Evolutionary conservation across 2,113 vertebrate species (phyloP).

Genomic region (Urocitellus parryii): DNA sequence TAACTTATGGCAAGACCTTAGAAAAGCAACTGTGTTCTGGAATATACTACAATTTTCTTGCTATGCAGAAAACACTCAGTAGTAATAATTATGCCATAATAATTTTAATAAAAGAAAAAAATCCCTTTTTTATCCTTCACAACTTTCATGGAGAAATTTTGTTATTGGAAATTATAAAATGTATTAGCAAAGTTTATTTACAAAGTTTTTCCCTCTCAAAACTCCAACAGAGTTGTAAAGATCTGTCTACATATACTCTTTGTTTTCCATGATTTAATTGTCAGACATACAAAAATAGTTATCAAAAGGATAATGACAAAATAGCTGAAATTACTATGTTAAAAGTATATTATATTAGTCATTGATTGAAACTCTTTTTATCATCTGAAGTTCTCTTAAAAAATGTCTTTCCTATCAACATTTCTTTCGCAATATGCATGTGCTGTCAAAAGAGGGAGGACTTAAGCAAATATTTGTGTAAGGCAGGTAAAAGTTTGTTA

Average conservation of each 20-base stretch:
- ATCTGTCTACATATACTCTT: not conserved
- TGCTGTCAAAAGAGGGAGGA: not conserved
- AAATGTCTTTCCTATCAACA: not conserved
- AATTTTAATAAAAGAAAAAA: conserved; percentile 31
- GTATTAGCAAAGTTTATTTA: not conserved
- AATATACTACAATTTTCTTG: not conserved
- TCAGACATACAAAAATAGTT: not conserved
- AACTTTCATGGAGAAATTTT: not conserved
- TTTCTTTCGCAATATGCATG: not conserved
- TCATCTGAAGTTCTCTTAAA: not conserved
- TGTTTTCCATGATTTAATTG: not conserved
- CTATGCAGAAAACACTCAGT: not conserved
- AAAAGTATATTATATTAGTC: not conserved
- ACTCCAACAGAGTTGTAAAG: not conserved
- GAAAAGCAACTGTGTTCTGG: not conserved
- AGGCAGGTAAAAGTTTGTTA: not conserved
- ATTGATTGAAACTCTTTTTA: not conserved
- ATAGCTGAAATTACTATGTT: not conserved
- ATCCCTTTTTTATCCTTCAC: not conserved
- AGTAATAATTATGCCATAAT: not conserved
- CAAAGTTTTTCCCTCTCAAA: not conserved
- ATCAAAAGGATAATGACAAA: not conserved
- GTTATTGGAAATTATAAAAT: not conserved
- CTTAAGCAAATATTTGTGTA: not conserved
- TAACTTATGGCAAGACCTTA: conserved; percentile 29